Base-by-base conservation (phyloP, 1,140 invertebrate genomes). In the Oreohelix idahoensis region DNA sequence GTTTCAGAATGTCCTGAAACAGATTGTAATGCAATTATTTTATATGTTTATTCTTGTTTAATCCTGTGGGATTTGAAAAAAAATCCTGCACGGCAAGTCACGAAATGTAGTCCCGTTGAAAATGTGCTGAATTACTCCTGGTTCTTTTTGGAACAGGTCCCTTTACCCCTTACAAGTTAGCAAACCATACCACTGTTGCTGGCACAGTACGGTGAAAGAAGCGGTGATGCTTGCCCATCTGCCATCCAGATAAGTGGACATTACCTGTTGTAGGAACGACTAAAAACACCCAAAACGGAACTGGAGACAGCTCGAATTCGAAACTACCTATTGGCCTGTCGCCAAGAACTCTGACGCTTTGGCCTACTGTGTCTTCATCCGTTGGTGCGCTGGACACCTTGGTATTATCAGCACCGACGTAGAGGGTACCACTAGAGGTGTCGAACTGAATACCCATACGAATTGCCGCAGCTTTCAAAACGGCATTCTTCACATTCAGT, bases 241-340 rank as follows among this genome's bases (percentile, higher is more conserved):
- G 76, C 84, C 84, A 85, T 32, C 84, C 84, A 2, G 84, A 85
- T 79, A 85, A 51, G 77, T 85, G 81, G 51, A 85, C 78, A 36
- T 71, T 32, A 42, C 80, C 81, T 29, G 66, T 69, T 39, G 84
- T 85, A 23, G 84, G 84, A 23, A 85, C 71, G 26, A 78, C 73
- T 70, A 85, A 69, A 63, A 81, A 85, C 23, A 85, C 81, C 84
- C 84, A 85, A 76, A 85, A 83, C 23, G 84, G 76, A n/a, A 79
- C 70, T 26, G 81, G 49, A 0, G 80, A 63, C 32, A 85, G 63
- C 45, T 85, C 84, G 51, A 79, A 85, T 42, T 85, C 84, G 73
- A 73, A 83, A 13, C 36, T 38, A 51, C 78, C 81, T n/a, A 79
- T 32, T 5, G 84, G 81, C 58, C 81, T 66, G 58, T 85, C 84